These are phyloP conservation scores for Microtus oregoni DNA, from an alignment of 2,113 vertebrate genomes.

Conservation along the genomic window DNA sequence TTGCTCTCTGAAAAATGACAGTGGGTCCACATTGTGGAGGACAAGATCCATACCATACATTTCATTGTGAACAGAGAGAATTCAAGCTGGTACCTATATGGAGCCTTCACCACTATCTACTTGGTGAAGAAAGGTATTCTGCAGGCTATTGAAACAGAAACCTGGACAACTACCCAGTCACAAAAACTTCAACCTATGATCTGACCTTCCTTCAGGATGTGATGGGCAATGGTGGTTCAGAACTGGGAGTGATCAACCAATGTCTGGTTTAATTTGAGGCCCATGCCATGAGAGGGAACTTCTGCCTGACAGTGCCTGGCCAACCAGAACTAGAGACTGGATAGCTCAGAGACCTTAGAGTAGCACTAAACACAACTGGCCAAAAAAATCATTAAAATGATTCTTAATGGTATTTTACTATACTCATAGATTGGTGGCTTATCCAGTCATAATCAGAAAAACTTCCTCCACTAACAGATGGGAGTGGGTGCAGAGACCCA, in stretches of 20 bases:
- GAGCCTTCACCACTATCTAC: neutral
- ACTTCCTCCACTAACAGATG: neutral
- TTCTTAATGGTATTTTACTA: neutral
- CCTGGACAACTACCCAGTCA: neutral
- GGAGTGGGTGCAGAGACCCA: neutral
- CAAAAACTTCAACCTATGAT: neutral
- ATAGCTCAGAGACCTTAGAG: neutral
- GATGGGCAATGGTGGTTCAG: neutral
- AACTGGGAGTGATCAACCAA: neutral
- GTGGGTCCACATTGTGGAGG: neutral
- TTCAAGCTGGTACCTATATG: neutral
- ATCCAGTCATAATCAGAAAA: neutral
- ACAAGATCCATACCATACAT: neutral
- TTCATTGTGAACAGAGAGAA: neutral
- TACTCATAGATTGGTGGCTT: neutral
- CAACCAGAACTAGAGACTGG: neutral
- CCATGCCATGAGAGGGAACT: neutral
- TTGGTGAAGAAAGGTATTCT: neutral
- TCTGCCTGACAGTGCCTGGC: neutral
- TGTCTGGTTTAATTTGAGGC: neutral
- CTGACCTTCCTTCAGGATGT: neutral
- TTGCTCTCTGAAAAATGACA: neutral
- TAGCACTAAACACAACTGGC: neutral
- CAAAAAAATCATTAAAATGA: neutral
- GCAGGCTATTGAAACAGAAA: neutral